Evolutionary conservation across 2,113 vertebrate species (phyloP), one percentile per base, ranked within the genome.

Genomic region (Toxotes jaculatrix): DNA sequence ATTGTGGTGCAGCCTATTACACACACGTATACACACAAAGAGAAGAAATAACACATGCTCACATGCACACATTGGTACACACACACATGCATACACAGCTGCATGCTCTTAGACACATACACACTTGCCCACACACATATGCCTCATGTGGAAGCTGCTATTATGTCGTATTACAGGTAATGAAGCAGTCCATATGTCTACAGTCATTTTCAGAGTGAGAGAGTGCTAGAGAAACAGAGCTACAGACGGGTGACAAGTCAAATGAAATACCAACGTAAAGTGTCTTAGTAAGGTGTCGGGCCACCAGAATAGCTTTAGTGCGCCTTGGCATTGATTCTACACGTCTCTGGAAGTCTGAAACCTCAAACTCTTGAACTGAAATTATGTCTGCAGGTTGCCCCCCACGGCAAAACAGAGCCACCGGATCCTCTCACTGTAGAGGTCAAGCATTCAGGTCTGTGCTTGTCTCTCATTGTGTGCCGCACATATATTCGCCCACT

Each of bases 81-180:
- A 61, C 13, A 65, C 51, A 42, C 67, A 63, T 7, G 16, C 36
- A 43, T 10, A 27, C 57, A 56, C 79, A 84, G 68, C 73, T 87
- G 60, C 61, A 74, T 83, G 68, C 43, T 75, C 80, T 71, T 63
- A 53, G 53, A 77, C 62, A 76, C 55, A 78, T 59, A 72, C 59
- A 66, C 12, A 83, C 69, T 77, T 45, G 43, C 67, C 56, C 82
- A 83, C 60, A 70, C 70, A 65, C 74, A 73, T 57, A 57, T 69
- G 73, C 72, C 69, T 83, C 74, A 80, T 84, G 83, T 84, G 85
- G 64, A 81, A 81, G 85, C 68, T 80, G 79, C 89, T 77, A 86
- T 89, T 88, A 91, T 77, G 62, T 59, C 66, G 65, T 70, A 93
- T 92, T 93, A 92, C 74, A 91, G 81, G 77, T 90, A 92, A 93